Base-by-base conservation (phyloP, 2,888 invertebrate genomes). In the Galerucella nymphaeae region DNA sequence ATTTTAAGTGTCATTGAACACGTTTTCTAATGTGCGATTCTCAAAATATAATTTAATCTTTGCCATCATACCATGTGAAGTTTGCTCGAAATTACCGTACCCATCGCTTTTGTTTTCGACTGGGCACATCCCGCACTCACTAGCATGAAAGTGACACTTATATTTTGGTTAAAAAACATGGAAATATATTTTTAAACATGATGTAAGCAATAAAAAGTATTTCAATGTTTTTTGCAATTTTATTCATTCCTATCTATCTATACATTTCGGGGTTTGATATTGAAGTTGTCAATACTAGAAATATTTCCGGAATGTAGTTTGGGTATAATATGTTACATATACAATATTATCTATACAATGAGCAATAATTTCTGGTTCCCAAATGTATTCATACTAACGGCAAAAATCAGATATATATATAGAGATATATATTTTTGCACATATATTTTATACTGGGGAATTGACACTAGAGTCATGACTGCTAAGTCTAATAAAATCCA, bases 321-420 rank as follows among this genome's bases (percentile, higher is more conserved):
- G 68, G 66, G 53, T 53, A n/a, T 38, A 16, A 66, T 23, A 70
- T 70, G 72, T 66, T 76, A 74, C 68, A 76, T 71, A 71, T 73
- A 79, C 77, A 79, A 61, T n/a, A 75, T 76, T 82, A 82, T 81
- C 82, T 82, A 84, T 83, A 85, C 77, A 82, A 82, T 86, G 86
- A 86, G 86, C 86, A 86, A 85, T 82, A 81, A 16, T 82, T 85
- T 86, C 84, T 84, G 84, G 85, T 84, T 82, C 82, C 83, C 83
- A 81, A 85, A 85, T 83, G 85, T 84, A 85, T 85, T 80, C 85
- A 85, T 85, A 85, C 83, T 85, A 85, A 84, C 78, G 78, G 83
- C 82, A 82, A 73, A 83, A 83, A 80, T 80, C 81, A 80, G 80
- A 82, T 79, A 80, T 74, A 75, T 58, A 72, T 74, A 75, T 58